phyloP scores from a whole-genome alignment of 2,888 invertebrate genomes.

The Meandrusa payeni region DNA sequence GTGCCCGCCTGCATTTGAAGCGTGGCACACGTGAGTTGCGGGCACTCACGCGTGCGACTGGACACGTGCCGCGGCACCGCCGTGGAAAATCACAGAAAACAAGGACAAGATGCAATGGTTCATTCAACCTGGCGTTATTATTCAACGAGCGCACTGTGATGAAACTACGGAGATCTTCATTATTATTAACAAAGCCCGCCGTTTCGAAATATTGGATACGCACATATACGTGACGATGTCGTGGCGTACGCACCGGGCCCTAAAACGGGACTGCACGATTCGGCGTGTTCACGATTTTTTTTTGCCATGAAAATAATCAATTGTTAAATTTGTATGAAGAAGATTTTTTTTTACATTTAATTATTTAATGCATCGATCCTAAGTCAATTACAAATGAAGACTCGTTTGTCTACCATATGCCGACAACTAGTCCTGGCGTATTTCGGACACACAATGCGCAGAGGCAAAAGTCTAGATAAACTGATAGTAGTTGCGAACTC shows the following conservation, averaged over 20 bases:
- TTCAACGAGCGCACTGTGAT: constrained; percentile 75
- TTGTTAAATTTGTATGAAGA: too few species aligned
- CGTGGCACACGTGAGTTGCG: constrained; percentile 43
- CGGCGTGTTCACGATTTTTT: neutral
- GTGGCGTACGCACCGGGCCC: constrained; percentile 25
- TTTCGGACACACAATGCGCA: too few species aligned
- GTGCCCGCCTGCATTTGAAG: constrained; percentile 51
- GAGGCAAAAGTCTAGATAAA: too few species aligned
- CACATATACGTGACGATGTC: constrained; percentile 28
- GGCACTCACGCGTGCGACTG: constrained; percentile 29
- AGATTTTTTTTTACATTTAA: too few species aligned
- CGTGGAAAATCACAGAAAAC: constrained; percentile 79
- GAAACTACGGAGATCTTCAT: constrained; percentile 66
- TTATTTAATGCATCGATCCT: too few species aligned
- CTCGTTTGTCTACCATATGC: too few species aligned
- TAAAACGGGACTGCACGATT: constrained; percentile 11
- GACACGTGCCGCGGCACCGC: constrained; percentile 53
- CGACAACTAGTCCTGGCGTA: too few species aligned
- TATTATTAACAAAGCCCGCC: constrained; percentile 70
- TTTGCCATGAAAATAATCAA: too few species aligned
- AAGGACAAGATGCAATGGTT: constrained; percentile 79
- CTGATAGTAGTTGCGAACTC: too few species aligned
- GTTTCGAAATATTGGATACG: constrained; percentile 68
- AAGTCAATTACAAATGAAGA: too few species aligned
- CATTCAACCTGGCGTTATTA: constrained; percentile 78